Conservation (phyloP, 2,888 invertebrate genomes). For the Caenorhabditis sulstoni region DNA sequence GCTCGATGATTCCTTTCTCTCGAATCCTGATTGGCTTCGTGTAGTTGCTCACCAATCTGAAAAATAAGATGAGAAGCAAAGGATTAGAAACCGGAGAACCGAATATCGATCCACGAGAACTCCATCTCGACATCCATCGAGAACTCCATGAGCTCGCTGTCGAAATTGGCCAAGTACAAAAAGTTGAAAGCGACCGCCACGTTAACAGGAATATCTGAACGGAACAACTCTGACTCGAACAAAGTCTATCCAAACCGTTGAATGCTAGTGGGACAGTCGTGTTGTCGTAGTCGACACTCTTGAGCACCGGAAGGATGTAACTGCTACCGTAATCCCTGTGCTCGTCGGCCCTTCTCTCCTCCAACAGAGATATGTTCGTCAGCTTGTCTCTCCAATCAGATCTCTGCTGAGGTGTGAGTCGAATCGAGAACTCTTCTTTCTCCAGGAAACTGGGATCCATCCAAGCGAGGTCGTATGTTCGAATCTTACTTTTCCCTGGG, state of each 20-base stretch:
- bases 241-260: constrained; percentile 64
- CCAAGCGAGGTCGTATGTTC: constrained; percentile 39
- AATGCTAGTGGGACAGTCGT: constrained; percentile 77
- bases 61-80: background rate
- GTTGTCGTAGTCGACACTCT: constrained; percentile 77
- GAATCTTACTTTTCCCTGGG: constrained; percentile 43
- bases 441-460: constrained; percentile 58
- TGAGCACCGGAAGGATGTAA: constrained; percentile 76
- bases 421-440: constrained; percentile 53
- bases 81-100: too few species aligned
- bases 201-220: constrained; percentile 77
- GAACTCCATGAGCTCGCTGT: constrained; percentile 78
- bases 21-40: constrained; percentile 76
- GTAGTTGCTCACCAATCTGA: constrained; percentile 76
- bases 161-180: constrained; percentile 77
- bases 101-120: constrained; percentile 75
- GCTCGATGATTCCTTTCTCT: constrained; percentile 75
- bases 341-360: constrained; percentile 39
- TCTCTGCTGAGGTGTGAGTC: constrained; percentile 21
- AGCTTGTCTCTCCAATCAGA: constrained; percentile 51
- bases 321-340: constrained; percentile 77
- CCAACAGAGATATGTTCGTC: constrained; percentile 48
- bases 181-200: constrained; percentile 75
- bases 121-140: constrained; percentile 75
- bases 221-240: background rate